Evolutionary conservation across 2,797 vertebrate species (phyloP).

Genomic region (Amphiprion clarkii): DNA sequence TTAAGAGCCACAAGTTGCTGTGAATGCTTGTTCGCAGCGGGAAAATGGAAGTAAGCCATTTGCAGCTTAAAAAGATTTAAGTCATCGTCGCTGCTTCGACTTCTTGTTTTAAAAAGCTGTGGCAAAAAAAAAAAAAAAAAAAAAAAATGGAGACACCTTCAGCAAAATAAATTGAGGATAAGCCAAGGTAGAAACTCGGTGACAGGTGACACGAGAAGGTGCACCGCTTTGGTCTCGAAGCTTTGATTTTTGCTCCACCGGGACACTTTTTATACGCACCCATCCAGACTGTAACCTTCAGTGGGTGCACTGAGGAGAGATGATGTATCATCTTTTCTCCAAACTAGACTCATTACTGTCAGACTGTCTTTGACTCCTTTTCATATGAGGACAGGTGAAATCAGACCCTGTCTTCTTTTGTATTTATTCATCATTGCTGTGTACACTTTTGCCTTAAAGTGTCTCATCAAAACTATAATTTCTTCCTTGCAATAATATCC

Average conservation of each 20-base stretch:
- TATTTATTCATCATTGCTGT: conserved; percentile 11
- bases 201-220: conserved; percentile 39
- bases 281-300: conserved; percentile 39
- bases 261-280: conserved; percentile 37
- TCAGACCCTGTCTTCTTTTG: conserved; percentile 15
- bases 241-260: conserved; percentile 47
- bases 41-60: conserved; percentile 23
- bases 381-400: conserved; percentile 23
- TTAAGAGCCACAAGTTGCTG: conserved; percentile 11
- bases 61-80: conserved; percentile 30
- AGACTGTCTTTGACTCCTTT: conserved; percentile 39
- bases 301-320: background rate
- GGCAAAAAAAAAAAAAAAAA: background rate
- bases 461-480: conserved; percentile 6
- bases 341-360: conserved; percentile 37
- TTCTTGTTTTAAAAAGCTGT: conserved; percentile 32
- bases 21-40: conserved; percentile 27
- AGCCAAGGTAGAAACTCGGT: conserved; percentile 9
- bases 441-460: conserved; percentile 14
- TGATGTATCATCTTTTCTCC: conserved; percentile 31
- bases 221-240: conserved; percentile 37
- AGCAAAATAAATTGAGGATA: conserved; percentile 17
- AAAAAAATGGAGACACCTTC: background rate
- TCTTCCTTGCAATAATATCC: background rate
- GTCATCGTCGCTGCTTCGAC: conserved; percentile 1